These are phyloP conservation scores for Pseudobourletiella spinata DNA, from an alignment of 1,140 invertebrate species.

Conservation along the genomic window DNA sequence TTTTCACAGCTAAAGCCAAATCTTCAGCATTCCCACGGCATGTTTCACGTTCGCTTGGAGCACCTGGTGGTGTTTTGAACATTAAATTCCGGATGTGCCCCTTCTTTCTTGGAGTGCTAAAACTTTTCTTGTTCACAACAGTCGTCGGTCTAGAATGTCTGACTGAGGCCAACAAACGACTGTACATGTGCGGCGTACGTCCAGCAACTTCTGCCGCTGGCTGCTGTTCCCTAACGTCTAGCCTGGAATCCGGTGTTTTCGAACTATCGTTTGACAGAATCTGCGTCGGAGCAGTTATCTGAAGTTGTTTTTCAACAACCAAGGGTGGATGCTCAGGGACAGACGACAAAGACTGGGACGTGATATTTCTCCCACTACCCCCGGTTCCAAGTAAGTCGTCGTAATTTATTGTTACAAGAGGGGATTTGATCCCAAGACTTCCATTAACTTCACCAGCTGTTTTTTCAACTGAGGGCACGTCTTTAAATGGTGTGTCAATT, in stretches of 20 bases:
- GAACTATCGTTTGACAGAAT: no score
- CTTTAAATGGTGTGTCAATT: neutral
- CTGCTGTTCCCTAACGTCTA: no score
- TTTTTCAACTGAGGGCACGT: neutral
- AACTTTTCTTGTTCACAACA: constrained; percentile 16
- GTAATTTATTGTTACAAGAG: neutral
- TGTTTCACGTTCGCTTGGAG: neutral
- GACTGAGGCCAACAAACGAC: neutral
- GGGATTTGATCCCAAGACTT: neutral
- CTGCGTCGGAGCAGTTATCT: no score
- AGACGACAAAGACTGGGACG: no score
- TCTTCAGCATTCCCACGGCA: no score
- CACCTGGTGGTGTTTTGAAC: constrained; percentile 23
- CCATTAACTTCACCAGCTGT: neutral
- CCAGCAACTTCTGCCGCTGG: neutral
- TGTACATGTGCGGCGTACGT: neutral
- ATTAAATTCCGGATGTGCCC: constrained; percentile 19
- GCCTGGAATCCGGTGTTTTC: no score
- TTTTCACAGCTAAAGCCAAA: neutral
- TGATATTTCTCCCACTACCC: no score
- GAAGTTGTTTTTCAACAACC: no score
- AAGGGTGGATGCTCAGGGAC: no score
- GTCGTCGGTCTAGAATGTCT: neutral
- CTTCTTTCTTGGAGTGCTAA: constrained; percentile 20
- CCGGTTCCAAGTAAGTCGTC: neutral